Evolutionary conservation across 2,797 vertebrate genomes (phyloP).

Genomic region (Meda fulgida): DNA sequence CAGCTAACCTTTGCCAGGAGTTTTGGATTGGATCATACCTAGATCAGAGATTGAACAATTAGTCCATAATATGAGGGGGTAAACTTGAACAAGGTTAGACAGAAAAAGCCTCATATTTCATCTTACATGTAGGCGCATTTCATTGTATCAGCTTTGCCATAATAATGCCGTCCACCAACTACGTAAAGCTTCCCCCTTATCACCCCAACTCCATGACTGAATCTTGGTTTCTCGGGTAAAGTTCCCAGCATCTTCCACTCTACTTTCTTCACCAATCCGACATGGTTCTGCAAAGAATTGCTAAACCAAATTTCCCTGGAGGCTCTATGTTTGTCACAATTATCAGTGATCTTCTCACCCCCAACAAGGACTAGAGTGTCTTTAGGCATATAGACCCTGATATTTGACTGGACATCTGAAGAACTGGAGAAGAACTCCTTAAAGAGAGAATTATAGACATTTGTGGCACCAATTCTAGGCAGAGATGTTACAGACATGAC

Average conservation of each 20-base stretch:
- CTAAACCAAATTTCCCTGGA: constrained; percentile 78
- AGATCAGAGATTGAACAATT: neutral
- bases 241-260: constrained; percentile 73
- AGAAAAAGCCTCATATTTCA: neutral
- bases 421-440: constrained; percentile 62
- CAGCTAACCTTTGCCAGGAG: constrained; percentile 60
- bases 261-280: constrained; percentile 70
- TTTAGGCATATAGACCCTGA: constrained; percentile 71
- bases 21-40: constrained; percentile 60
- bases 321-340: constrained; percentile 72
- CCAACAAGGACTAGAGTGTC: constrained; percentile 79
- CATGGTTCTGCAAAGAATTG: constrained; percentile 74
- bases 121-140: constrained; percentile 79
- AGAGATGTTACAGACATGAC: constrained; percentile 34
- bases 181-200: constrained; percentile 75
- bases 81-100: neutral
- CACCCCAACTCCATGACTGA: constrained; percentile 70
- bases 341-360: constrained; percentile 72
- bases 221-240: constrained; percentile 73
- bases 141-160: constrained; percentile 73
- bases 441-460: constrained; percentile 58
- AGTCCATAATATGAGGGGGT: neutral
- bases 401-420: constrained; percentile 56
- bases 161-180: constrained; percentile 82
- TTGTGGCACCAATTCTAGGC: neutral